A percentile compares a stretch with the other conserved stretches of the same genome.
Conservation (phyloP, 2,113 vertebrate genomes). For the Apistogramma diplotaenia region DNA sequence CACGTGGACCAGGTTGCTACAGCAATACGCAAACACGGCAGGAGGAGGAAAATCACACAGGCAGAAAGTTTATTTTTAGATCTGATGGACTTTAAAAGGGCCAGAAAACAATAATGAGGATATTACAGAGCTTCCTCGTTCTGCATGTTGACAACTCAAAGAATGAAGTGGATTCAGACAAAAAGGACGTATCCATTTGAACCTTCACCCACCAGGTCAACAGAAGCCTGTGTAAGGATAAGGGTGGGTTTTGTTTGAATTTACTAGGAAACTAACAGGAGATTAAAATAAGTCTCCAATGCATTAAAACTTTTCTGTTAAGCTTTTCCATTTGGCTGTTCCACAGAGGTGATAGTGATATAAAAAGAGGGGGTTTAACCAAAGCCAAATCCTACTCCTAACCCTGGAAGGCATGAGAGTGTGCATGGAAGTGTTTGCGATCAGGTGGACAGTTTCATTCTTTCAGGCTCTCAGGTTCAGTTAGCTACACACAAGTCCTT, state of each 20-base stretch:
- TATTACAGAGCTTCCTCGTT: background rate
- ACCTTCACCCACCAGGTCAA: no score
- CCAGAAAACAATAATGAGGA: background rate
- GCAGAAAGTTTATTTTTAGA: background rate
- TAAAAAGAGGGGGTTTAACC: background rate
- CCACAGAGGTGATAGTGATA: background rate
- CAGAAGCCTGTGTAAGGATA: background rate
- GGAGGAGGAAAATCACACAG: background rate
- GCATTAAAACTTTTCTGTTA: background rate
- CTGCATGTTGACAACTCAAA: background rate
- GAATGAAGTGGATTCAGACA: background rate
- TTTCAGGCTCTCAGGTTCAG: background rate
- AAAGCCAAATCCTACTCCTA: background rate
- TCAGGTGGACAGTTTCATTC: background rate
- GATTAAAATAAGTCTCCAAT: background rate
- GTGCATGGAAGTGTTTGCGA: background rate
- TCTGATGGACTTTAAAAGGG: background rate
- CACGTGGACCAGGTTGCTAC: background rate
- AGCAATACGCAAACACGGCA: slow-evolving; percentile 14
- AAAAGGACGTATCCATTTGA: no score
- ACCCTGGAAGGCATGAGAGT: background rate
- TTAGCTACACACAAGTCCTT: no score
- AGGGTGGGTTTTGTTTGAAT: background rate
- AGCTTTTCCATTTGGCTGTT: background rate
- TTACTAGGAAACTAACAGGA: background rate